phyloP scores from a whole-genome alignment of 2,113 vertebrate species.

The Bucco capensis region DNA sequence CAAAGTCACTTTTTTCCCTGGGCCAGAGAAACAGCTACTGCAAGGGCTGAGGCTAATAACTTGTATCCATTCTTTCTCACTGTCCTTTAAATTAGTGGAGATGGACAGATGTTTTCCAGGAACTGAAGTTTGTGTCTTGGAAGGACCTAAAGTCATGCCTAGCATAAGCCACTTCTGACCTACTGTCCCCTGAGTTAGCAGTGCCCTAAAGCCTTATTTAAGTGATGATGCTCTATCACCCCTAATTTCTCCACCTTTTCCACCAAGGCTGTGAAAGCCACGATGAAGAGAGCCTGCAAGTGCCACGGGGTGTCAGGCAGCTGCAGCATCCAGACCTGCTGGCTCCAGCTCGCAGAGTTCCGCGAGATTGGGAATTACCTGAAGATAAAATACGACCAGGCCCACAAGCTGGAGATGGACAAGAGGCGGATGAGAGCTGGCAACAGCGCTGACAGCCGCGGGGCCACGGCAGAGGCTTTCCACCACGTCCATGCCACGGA shows the following conservation, averaged over 20 bases:
- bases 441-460: constrained; percentile 87
- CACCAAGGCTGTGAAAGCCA: constrained; percentile 83
- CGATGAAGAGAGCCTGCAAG: constrained; percentile 90
- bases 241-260: neutral
- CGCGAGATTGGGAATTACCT: constrained; percentile 88
- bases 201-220: no score
- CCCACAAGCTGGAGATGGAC: constrained; percentile 91
- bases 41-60: neutral
- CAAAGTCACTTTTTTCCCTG: neutral
- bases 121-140: neutral
- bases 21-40: neutral
- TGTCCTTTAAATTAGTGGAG: neutral
- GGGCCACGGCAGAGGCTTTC: constrained; percentile 77
- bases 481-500: constrained; percentile 78
- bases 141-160: neutral
- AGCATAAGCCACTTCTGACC: rapidly evolving
- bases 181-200: rapidly evolving
- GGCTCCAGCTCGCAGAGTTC: constrained; percentile 92
- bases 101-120: neutral
- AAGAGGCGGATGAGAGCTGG: constrained; percentile 81
- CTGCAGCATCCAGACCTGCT: constrained; percentile 95
- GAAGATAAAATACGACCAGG: constrained; percentile 85
- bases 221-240: neutral
- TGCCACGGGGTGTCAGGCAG: constrained; percentile 97
- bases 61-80: neutral